Conservation (phyloP, 2,113 vertebrate genomes). For the Sporophila hypoxantha region DNA sequence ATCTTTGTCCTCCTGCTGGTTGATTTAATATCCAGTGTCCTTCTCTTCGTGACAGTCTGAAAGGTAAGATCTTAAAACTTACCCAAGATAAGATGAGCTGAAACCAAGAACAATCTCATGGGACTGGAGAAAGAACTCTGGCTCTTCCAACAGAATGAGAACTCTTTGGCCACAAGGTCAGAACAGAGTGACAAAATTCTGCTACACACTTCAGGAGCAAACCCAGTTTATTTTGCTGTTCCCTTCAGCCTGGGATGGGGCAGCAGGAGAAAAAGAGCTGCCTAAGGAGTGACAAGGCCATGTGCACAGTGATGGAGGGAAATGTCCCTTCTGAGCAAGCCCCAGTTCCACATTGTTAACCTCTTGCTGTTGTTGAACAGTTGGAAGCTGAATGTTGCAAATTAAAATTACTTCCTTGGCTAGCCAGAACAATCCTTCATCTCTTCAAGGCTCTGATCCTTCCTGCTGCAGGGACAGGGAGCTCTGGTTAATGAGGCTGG, state of each 20-base stretch:
- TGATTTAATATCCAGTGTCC: background rate
- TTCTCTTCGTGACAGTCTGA: background rate
- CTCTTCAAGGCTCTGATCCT: background rate
- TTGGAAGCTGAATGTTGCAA: slow-evolving; percentile 31
- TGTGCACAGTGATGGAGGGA: background rate
- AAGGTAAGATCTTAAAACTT: background rate
- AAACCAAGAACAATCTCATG: background rate
- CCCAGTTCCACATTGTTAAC: slow-evolving; percentile 37
- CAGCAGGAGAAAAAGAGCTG: background rate
- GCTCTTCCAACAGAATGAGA: background rate
- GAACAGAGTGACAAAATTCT: background rate
- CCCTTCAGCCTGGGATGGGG: background rate
- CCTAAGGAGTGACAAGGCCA: background rate
- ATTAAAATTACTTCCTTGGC: slow-evolving; percentile 47
- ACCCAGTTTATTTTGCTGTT: background rate
- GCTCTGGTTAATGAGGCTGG: background rate
- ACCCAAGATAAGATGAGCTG: background rate
- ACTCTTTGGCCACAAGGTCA: background rate
- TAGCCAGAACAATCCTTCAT: slow-evolving; percentile 11
- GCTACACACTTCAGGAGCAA: background rate
- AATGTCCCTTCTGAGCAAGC: background rate
- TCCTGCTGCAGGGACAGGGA: background rate
- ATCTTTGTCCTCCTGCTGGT: background rate
- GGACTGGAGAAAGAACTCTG: background rate
- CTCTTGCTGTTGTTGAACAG: slow-evolving; percentile 17